Percentiles rank a stretch among this genome's conserved stretches.
These are phyloP conservation scores for Chiloscyllium plagiosum DNA, from an alignment of 2,113 vertebrate genomes.

Conservation along the genomic window DNA sequence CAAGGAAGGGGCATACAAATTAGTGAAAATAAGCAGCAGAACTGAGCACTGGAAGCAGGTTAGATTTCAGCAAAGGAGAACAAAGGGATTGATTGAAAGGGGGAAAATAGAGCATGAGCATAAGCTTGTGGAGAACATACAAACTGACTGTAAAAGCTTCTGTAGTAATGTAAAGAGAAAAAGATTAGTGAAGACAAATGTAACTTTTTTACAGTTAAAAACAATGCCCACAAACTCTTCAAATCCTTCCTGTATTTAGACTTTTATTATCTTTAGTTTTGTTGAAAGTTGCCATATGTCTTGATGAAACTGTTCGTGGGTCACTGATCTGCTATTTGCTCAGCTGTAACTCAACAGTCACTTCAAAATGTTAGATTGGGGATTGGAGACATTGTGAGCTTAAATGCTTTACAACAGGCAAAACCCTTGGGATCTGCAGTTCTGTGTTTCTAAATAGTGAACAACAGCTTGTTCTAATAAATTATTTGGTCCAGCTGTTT, in stretches of 20 bases:
- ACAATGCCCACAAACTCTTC: background rate
- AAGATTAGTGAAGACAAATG: too few species aligned
- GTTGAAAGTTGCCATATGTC: background rate
- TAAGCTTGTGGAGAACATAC: too few species aligned
- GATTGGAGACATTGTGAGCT: background rate
- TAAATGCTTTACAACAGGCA: background rate
- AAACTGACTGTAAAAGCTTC: too few species aligned
- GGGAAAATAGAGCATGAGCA: too few species aligned
- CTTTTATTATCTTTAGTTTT: background rate
- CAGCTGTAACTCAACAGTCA: background rate
- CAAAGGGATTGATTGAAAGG: too few species aligned
- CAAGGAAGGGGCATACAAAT: background rate
- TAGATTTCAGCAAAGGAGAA: too few species aligned
- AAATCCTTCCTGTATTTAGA: conserved; percentile 5
- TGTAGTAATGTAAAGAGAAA: background rate
- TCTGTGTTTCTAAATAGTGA: background rate
- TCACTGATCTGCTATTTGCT: background rate
- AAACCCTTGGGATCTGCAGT: background rate
- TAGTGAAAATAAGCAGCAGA: too few species aligned
- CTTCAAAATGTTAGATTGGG: background rate
- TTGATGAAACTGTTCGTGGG: background rate
- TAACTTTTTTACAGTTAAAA: background rate
- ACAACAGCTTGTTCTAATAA: background rate
- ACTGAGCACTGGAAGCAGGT: too few species aligned
- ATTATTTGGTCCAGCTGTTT: background rate